These are phyloP conservation scores for Torymus texanus DNA, from an alignment of 2,888 invertebrate genomes.

Conservation along the genomic window DNA sequence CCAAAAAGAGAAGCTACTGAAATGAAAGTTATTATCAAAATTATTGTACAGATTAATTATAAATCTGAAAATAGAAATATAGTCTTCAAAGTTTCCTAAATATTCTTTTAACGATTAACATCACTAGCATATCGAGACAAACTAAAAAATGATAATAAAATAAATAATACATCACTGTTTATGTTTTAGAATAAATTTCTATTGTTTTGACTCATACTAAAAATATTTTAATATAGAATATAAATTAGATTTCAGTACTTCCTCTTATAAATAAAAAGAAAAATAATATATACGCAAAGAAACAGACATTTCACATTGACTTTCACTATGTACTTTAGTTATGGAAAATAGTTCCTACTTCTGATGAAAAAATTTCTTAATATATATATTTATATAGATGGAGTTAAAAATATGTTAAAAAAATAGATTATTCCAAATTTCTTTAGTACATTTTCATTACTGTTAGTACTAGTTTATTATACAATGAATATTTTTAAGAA, in stretches of 20 bases:
- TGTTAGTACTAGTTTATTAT: not conserved
- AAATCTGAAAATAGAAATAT: not conserved
- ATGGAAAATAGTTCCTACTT: not conserved
- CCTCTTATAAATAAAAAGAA: too few relatives aligned
- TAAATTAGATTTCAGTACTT: too few relatives aligned
- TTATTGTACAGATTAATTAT: not conserved
- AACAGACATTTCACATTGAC: not conserved
- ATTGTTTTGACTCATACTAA: too few relatives aligned
- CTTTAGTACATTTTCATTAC: not conserved
- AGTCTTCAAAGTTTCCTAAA: not conserved
- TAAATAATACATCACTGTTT: too few relatives aligned
- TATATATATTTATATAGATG: not conserved
- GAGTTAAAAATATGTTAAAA: not conserved
- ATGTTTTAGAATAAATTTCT: too few relatives aligned
- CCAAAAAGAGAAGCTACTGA: conserved; percentile 1
- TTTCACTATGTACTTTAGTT: not conserved
- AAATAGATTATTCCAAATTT: not conserved
- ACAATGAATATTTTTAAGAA: not conserved
- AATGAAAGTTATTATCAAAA: not conserved
- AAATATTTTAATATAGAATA: too few relatives aligned
- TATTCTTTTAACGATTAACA: too few relatives aligned
- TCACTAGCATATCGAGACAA: too few relatives aligned
- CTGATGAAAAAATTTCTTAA: conserved; percentile 35
- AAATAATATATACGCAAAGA: not conserved
- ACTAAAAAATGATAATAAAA: too few relatives aligned